A percentile compares a stretch with the other conserved stretches of the same genome.
Evolutionary conservation across 2,888 invertebrate species (phyloP).

Genomic region (Lasioglossum leucozonium): DNA sequence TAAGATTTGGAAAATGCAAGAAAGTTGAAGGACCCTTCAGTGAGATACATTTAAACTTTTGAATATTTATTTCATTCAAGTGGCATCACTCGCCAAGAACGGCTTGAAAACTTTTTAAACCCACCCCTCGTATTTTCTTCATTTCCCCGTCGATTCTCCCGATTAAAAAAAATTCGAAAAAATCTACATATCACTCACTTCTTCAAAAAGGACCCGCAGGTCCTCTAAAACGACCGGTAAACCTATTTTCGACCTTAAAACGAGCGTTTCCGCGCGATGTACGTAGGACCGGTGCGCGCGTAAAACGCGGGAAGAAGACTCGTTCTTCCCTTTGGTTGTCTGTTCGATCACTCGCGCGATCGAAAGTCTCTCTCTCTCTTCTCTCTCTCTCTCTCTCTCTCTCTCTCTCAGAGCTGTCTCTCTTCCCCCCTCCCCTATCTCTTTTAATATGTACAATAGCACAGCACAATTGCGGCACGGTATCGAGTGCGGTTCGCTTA

Average conservation of each 20-base stretch:
- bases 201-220: neutral
- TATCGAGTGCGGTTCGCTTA: slow-evolving; percentile 73
- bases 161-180: neutral
- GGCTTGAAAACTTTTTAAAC: neutral
- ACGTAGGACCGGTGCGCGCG: slow-evolving; percentile 42
- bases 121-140: neutral
- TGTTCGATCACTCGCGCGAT: slow-evolving; percentile 17
- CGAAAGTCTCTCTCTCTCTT: slow-evolving; percentile 21
- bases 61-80: neutral
- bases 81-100: neutral
- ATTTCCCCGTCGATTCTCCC: neutral
- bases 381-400: neutral
- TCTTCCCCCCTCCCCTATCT: slow-evolving; percentile 3
- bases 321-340: neutral
- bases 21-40: no score
- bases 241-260: neutral
- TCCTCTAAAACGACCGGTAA: neutral
- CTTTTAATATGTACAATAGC: slow-evolving; percentile 76
- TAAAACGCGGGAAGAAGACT: slow-evolving; percentile 46
- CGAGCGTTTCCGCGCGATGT: neutral
- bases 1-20: no score
- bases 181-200: neutral
- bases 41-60: no score
- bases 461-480: slow-evolving; percentile 76
- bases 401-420: neutral